Conservation (phyloP, 2,888 invertebrate genomes). For the Leptopilina drosophilae region DNA sequence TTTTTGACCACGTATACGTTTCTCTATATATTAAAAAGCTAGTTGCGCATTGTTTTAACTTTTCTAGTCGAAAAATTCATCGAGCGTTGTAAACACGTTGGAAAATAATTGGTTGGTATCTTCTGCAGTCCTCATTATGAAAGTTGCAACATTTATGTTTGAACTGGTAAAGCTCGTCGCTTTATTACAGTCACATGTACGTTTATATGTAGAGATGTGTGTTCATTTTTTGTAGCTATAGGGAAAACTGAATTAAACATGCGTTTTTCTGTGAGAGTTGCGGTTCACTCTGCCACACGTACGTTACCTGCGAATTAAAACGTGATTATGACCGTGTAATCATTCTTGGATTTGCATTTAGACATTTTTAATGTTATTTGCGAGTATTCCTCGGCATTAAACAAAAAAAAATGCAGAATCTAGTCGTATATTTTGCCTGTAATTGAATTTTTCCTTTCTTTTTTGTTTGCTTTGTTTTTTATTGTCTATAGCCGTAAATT, state of each 20-base stretch:
- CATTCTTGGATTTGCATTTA: conserved; percentile 15
- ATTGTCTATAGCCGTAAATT: no score
- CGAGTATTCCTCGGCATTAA: neutral
- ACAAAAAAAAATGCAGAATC: neutral
- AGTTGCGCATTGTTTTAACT: neutral
- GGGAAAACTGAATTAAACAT: conserved; percentile 31
- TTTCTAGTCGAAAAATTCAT: conserved; percentile 10
- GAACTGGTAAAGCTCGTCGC: conserved; percentile 21
- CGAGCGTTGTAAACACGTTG: neutral
- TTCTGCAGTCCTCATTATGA: conserved; percentile 25
- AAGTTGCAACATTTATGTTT: conserved; percentile 17
- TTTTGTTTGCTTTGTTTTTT: neutral
- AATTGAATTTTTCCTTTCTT: neutral
- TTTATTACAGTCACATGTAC: conserved; percentile 12
- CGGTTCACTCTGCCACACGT: conserved; percentile 29
- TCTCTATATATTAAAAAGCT: neutral
- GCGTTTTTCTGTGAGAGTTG: conserved; percentile 29
- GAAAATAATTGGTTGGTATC: conserved; percentile 26
- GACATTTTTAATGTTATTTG: neutral
- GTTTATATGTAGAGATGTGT: neutral
- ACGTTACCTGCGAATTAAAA: conserved; percentile 34
- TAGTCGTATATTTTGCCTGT: neutral
- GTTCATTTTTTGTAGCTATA: neutral
- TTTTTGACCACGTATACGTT: neutral
- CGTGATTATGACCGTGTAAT: conserved; percentile 28